Evolutionary conservation across 2,113 vertebrate genomes (phyloP), one percentile per base, ranked within the genome.

Genomic region (Nyctereutes procyonoides): DNA sequence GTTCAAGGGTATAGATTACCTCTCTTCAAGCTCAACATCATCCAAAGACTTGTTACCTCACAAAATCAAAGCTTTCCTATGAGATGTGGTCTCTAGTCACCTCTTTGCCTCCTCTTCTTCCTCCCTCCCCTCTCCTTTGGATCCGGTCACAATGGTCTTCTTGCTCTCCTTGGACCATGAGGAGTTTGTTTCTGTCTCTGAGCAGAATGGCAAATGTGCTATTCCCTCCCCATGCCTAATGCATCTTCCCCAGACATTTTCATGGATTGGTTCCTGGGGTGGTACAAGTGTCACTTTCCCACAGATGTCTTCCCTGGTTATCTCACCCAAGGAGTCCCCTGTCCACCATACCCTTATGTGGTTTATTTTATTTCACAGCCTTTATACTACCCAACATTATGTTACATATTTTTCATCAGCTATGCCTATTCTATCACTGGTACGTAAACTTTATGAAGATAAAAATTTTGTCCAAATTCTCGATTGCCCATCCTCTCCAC

Each of bases 381-480:
- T 96, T 38, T 67, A 82, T 53, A 71, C 16, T n/a, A 56, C 28
- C 13, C 87, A 51, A 77, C 6, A 74, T 86, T 69, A 87, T 82
- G 60, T 43, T 88, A 85, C 24, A 74, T 83, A 53, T 56, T 79
- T 88, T 69, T 93, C 19, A 65, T 43, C 55, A 82, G 38, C 76
- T 91, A 63, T n/a, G 0, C 35, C 35, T 80, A 16, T 28, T 88
- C 1, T 96, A 79, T 91, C 77, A 43, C n/a, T 35, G 48, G 24
- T 95, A 20, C 22, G 2, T 74, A 88, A 84, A 85, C 10, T 76
- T 93, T 73, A 96, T 22, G n/a, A 95, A 87, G 35, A 55, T 60
- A 89, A 84, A 2, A 10, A 88, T 84, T 94, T 86, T 76, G 88
- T 86, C 10, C 62, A 89, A 67, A 32, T 83, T 96, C 24, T 74